Evolutionary conservation across 2,113 vertebrate genomes (phyloP).

Genomic region (Tauraco erythrolophus): DNA sequence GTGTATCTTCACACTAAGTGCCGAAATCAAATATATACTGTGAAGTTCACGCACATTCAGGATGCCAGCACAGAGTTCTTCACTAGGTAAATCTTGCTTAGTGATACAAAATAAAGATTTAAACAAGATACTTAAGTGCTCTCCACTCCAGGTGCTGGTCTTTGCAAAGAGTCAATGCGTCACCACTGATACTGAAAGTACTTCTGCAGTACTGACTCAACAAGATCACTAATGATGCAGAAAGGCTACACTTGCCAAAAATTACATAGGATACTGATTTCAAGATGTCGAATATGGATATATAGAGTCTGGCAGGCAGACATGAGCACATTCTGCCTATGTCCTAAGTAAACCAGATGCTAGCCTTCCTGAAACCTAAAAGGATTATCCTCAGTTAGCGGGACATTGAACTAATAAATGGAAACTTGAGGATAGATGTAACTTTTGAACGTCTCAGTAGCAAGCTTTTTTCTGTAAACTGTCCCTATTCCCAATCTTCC

Average conservation of each 20-base stretch:
- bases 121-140: neutral
- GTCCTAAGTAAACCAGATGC: neutral
- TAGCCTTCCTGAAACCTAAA: neutral
- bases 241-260: neutral
- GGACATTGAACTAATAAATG: rapidly evolving
- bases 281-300: neutral
- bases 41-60: neutral
- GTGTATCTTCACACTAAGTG: neutral
- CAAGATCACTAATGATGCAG: neutral
- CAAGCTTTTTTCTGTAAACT: neutral
- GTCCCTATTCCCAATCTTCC: neutral
- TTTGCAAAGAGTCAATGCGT: neutral
- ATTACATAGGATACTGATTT: neutral
- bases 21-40: neutral
- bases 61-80: neutral
- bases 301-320: neutral
- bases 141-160: neutral
- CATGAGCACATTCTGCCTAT: neutral
- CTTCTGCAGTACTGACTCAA: neutral
- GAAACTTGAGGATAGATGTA: neutral
- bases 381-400: rapidly evolving
- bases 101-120: neutral
- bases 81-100: neutral
- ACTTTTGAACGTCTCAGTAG: neutral
- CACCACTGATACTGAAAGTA: neutral